Conservation (phyloP, 2,797 vertebrate genomes). For the Acanthornis magna region DNA sequence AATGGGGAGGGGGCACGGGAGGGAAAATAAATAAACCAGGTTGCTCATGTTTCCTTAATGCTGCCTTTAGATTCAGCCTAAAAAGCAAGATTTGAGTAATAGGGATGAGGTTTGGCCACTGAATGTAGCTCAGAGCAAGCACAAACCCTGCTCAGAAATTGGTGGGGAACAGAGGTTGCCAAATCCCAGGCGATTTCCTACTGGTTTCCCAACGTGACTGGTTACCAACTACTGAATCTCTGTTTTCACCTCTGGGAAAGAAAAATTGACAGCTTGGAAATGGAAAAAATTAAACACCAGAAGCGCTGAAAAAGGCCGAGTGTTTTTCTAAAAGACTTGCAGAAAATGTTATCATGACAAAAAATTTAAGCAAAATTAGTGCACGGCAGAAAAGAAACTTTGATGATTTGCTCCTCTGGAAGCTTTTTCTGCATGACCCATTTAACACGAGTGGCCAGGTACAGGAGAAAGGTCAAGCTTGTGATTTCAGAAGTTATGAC, state of each 20-base stretch:
- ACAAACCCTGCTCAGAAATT: background rate
- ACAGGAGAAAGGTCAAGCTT: background rate
- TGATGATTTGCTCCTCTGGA: background rate
- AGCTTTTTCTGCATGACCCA: background rate
- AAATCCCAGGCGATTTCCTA: background rate
- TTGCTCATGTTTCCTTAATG: background rate
- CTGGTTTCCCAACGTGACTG: background rate
- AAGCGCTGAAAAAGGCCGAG: background rate
- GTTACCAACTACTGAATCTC: background rate
- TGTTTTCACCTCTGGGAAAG: background rate
- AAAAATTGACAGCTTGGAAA: background rate
- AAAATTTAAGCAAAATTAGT: accelerated
- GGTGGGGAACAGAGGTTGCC: background rate
- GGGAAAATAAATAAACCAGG: conserved; percentile 7
- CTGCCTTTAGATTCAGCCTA: background rate
- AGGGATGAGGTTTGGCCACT: background rate
- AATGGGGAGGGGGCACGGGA: background rate
- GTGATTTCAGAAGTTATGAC: background rate
- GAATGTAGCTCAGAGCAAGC: background rate
- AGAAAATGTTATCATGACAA: background rate
- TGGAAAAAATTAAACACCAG: background rate
- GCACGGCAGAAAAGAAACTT: background rate
- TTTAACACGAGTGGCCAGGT: background rate
- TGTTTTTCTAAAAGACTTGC: background rate
- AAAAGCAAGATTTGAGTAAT: background rate